Base-by-base conservation (phyloP, 2,888 invertebrate species). In the Pristionchus exspectatus region DNA sequence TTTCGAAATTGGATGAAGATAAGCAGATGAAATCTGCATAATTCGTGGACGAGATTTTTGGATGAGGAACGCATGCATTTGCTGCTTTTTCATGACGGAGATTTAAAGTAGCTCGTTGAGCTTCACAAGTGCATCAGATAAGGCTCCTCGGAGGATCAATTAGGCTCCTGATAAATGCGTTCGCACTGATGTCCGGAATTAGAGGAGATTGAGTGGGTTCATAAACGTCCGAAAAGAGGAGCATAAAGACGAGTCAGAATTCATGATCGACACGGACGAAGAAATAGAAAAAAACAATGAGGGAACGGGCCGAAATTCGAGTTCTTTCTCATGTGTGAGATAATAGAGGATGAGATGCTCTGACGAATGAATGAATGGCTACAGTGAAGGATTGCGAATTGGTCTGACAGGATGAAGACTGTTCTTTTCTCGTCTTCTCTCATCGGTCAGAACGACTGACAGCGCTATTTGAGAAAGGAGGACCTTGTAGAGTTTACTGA, bases 241-340 rank as follows among this genome's bases (percentile, higher is more conserved):
- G 30, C 69, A 30, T 72, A 72, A 72, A 72, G 69, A 30, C 30
- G 69, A 72, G 69, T 72, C 69, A 63, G 63, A 63, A 63, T 63
- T 63, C 24, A n/a, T 9, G 69, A 72, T 72, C n/a, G 27, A 16
- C 33, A 18, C 12, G 10, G 24, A 24, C 18, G 69, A 72, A 74
- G 12, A 38, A 38, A 30, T 33, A 7, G 72, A 69, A 5, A 9
- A 74, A 24, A 74, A 74, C 74, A 74, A 33, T 74, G 74, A 44
- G 38, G 38, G 74, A 74, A 74, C 38, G 74, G 63, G 2, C 7
- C 24, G 24, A 38, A 38, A 30, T 72, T 72, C 30, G 69, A 72
- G 69, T 72, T 33, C 69, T 72, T 72, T 72, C 27, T 30, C 30
- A 33, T 30, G 14, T 33, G 14, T 18, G 33, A 4, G 16, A 66